Percentiles rank a stretch among this genome's conserved stretches.
Evolutionary conservation across 1,140 invertebrate genomes (phyloP).

Genomic region (Drosophila rhopaloa): DNA sequence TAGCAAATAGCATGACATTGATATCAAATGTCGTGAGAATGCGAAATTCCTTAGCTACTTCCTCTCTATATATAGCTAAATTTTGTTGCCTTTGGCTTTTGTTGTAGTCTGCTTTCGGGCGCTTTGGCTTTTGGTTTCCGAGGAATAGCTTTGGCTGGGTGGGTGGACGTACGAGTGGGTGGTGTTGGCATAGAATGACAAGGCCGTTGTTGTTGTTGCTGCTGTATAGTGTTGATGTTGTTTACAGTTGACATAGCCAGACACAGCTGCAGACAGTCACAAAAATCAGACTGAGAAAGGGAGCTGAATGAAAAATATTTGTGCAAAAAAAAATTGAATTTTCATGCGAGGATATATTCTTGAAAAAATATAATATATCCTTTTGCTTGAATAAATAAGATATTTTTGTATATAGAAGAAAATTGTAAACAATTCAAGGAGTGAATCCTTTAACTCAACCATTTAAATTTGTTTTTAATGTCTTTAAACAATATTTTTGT

Average conservation of each 20-base stretch:
- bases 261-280: slow-evolving; percentile 76
- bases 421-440: not conserved
- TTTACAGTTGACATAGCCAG: slow-evolving; percentile 80
- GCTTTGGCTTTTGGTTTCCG: slow-evolving; percentile 30
- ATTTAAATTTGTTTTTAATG: not conserved
- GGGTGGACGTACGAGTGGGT: not conserved
- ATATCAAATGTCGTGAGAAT: slow-evolving; percentile 79
- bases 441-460: no score
- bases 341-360: slow-evolving; percentile 17
- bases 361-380: not conserved
- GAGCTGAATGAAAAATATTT: slow-evolving; percentile 24
- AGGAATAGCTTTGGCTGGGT: not conserved
- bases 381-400: slow-evolving; percentile 8
- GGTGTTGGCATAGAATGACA: slow-evolving; percentile 44
- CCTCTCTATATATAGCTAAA: slow-evolving; percentile 4
- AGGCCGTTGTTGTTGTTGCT: slow-evolving; percentile 38
- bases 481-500: no score
- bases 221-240: slow-evolving; percentile 62
- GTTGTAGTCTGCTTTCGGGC: slow-evolving; percentile 66
- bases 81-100: slow-evolving; percentile 56
- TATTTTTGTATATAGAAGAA: not conserved
- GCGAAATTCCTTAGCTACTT: slow-evolving; percentile 50
- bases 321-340: slow-evolving; percentile 16
- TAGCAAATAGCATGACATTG: slow-evolving; percentile 76
- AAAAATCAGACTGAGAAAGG: slow-evolving; percentile 12